Evolutionary conservation across 2,797 vertebrate genomes (phyloP).

Genomic region (Premnoplex brunnescens): DNA sequence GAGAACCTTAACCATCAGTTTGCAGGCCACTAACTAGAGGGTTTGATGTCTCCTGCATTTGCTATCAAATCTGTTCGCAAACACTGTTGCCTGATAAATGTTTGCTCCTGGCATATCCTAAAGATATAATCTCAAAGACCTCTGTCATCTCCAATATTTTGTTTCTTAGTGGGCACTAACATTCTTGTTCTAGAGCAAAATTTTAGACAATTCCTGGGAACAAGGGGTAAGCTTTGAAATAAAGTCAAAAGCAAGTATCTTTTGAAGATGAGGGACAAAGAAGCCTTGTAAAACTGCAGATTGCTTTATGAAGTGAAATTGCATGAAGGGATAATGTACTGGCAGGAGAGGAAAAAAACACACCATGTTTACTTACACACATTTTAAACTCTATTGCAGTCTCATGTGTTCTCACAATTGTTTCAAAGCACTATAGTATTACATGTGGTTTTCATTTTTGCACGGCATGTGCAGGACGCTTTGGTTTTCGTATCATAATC

Average conservation of each 20-base stretch:
- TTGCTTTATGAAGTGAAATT: neutral
- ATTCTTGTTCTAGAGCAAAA: neutral
- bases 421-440: neutral
- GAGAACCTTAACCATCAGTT: neutral
- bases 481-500: neutral
- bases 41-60: neutral
- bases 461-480: neutral
- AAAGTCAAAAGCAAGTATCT: neutral
- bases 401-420: neutral
- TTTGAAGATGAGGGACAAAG: neutral
- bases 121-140: neutral
- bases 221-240: neutral
- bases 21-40: neutral
- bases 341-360: neutral
- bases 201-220: neutral
- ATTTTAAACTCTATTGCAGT: neutral
- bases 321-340: neutral
- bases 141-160: neutral
- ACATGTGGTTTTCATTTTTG: neutral
- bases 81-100: accelerated
- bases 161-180: neutral
- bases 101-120: neutral
- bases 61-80: neutral
- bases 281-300: neutral
- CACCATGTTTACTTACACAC: neutral